Conservation (phyloP, 2,113 vertebrate genomes). For the Alligator sinensis region DNA sequence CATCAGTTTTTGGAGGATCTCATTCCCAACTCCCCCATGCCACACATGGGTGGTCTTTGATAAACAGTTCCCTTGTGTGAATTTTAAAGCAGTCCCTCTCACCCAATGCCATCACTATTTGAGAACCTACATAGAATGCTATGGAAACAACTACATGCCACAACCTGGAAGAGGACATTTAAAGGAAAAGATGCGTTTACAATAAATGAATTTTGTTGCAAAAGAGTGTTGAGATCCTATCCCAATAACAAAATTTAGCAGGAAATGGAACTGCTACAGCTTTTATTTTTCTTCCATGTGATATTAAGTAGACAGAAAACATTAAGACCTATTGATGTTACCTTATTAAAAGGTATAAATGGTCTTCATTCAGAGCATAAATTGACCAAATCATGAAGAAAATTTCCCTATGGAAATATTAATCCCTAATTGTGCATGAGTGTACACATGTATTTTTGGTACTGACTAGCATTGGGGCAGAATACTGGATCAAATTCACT, state of each 20-base stretch:
- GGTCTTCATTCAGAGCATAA: not conserved
- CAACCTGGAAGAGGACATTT: not conserved
- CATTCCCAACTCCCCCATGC: not conserved
- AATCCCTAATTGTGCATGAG: not conserved
- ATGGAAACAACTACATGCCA: not conserved
- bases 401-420: not conserved
- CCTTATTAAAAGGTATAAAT: not conserved
- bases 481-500: not conserved
- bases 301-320: not conserved
- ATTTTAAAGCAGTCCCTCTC: not conserved
- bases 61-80: not conserved
- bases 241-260: accelerated
- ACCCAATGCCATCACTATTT: not conserved
- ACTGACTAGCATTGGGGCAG: not conserved
- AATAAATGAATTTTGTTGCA: not conserved
- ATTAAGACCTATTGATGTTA: not conserved
- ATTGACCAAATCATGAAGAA: not conserved
- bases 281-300: not conserved
- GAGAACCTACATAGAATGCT: not conserved
- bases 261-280: not conserved
- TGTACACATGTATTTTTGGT: not conserved
- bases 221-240: not conserved
- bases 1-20: not conserved
- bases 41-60: not conserved
- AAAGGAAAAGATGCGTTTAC: not conserved